Conservation (phyloP, 2,888 invertebrate genomes). For the Callyntrura sp. region DNA sequence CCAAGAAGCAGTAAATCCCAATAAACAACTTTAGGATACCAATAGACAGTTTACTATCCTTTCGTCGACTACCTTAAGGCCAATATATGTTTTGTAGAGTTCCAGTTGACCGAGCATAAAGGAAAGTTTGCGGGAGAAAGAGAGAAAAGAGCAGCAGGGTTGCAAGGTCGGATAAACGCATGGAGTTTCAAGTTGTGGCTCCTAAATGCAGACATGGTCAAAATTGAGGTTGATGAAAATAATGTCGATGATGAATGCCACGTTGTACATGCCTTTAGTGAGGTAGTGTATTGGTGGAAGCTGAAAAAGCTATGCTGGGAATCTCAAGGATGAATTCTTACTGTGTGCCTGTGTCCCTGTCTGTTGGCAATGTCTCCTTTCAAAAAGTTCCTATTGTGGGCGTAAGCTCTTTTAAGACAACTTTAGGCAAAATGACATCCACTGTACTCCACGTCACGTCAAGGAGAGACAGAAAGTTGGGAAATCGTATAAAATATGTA, state of each 20-base stretch:
- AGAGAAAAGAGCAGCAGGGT: neutral
- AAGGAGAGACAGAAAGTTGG: neutral
- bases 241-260: neutral
- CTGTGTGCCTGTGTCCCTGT: neutral
- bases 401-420: neutral
- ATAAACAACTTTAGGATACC: slow-evolving; percentile 40
- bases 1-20: slow-evolving; percentile 32
- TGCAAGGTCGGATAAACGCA: slow-evolving; percentile 54
- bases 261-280: neutral
- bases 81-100: slow-evolving; percentile 42
- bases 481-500: neutral
- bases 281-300: neutral
- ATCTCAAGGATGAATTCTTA: slow-evolving; percentile 6
- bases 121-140: slow-evolving; percentile 2
- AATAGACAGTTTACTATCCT: neutral
- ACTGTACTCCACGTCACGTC: neutral
- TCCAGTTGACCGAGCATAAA: slow-evolving; percentile 44
- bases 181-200: neutral
- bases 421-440: neutral
- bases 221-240: neutral
- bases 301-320: slow-evolving; percentile 23
- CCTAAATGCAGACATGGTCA: neutral
- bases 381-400: neutral
- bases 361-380: neutral
- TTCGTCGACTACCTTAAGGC: neutral